phyloP scores from a whole-genome alignment of 2,113 vertebrate species.

The Trichechus manatus region DNA sequence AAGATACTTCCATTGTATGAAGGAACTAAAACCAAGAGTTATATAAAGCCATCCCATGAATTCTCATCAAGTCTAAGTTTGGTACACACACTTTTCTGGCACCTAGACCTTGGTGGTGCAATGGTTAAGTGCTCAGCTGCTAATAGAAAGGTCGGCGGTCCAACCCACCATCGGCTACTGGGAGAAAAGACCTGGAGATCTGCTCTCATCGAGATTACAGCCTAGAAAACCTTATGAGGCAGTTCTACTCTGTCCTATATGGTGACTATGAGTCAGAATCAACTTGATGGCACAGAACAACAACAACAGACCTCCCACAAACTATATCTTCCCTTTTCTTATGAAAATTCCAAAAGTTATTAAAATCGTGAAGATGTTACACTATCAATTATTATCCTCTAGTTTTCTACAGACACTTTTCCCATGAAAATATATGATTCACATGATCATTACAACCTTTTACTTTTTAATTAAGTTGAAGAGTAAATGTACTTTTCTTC shows the following conservation, averaged over 20 bases:
- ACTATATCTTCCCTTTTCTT: neutral
- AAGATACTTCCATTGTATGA: neutral
- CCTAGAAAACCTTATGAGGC: too few species aligned
- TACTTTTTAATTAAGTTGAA: slow-evolving; percentile 77
- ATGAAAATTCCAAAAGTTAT: slow-evolving; percentile 24
- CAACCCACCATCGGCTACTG: too few species aligned
- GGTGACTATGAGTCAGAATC: too few species aligned
- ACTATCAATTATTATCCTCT: neutral
- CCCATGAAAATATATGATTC: slow-evolving; percentile 73
- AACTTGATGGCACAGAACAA: too few species aligned
- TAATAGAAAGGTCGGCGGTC: too few species aligned
- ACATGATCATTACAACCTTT: slow-evolving; percentile 70
- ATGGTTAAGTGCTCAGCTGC: too few species aligned
- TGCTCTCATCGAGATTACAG: too few species aligned
- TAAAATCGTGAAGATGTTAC: slow-evolving; percentile 42
- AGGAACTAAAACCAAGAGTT: slow-evolving; percentile 48
- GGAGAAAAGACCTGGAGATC: too few species aligned
- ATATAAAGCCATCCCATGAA: neutral
- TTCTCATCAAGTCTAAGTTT: slow-evolving; percentile 25
- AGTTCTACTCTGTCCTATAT: too few species aligned
- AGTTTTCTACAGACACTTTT: neutral
- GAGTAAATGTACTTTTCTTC: slow-evolving; percentile 73
- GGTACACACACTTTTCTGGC: slow-evolving; percentile 8
- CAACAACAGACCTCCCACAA: neutral
- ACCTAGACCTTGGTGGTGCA: neutral